These are phyloP conservation scores for Pelusios castaneus DNA, from an alignment of 2,113 vertebrate genomes.

Conservation along the genomic window DNA sequence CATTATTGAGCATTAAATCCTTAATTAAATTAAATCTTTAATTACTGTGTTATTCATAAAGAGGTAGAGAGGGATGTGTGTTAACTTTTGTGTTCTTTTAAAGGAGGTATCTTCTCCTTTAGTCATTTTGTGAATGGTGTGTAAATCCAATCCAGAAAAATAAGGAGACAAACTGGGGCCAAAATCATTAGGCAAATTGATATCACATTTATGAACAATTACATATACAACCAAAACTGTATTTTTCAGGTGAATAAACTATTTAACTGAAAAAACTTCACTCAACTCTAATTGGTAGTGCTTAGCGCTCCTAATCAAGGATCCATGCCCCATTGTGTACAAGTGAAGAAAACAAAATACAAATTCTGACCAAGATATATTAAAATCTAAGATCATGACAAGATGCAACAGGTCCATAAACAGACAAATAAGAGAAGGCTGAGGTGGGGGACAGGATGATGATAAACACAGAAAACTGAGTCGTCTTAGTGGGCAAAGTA, in stretches of 20 bases:
- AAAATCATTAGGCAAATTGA: no score
- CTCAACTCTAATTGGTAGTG: no score
- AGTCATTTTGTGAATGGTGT: no score
- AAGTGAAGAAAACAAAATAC: background rate
- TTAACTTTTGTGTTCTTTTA: no score
- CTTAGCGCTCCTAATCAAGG: background rate
- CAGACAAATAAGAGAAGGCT: background rate
- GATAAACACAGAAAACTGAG: background rate
- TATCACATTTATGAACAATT: no score
- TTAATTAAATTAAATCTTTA: background rate
- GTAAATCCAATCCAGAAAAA: no score
- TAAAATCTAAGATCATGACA: background rate
- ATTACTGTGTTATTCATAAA: no score
- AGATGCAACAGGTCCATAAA: background rate
- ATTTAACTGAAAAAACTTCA: no score
- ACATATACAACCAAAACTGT: background rate
- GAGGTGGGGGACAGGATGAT: background rate
- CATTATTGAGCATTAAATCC: slow-evolving; percentile 48
- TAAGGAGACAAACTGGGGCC: no score
- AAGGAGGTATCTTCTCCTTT: no score
- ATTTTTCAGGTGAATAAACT: background rate
- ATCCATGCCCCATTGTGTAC: background rate
- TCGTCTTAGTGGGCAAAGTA: background rate
- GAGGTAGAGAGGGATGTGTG: no score
- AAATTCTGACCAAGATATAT: background rate